These are phyloP conservation scores for Nemapogon koenigi DNA, from an alignment of 2,888 invertebrate genomes.

Conservation along the genomic window DNA sequence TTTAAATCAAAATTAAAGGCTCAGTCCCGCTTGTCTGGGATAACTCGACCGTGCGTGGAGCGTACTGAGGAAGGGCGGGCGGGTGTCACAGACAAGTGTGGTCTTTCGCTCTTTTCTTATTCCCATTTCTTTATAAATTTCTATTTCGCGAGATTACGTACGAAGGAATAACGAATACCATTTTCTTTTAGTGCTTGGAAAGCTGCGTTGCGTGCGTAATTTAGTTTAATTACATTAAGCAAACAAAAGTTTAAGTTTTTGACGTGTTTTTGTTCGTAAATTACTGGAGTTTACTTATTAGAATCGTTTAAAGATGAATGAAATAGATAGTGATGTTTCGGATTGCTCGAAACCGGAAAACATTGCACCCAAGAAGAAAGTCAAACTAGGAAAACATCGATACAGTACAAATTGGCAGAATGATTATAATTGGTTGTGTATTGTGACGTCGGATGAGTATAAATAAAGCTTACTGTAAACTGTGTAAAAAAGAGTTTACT, in stretches of 20 bases:
- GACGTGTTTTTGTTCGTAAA: slow-evolving; percentile 7
- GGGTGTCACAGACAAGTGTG: background rate
- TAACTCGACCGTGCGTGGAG: background rate
- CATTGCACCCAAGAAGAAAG: slow-evolving; percentile 1
- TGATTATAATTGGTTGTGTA: slow-evolving; percentile 9
- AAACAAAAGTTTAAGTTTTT: slow-evolving; percentile 6
- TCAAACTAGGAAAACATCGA: slow-evolving; percentile 8
- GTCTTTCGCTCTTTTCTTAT: background rate
- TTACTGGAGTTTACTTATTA: slow-evolving; percentile 9
- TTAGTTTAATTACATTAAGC: slow-evolving; percentile 4
- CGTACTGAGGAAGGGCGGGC: background rate
- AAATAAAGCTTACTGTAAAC: slow-evolving; percentile 14
- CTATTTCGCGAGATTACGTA: background rate
- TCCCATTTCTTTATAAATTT: background rate
- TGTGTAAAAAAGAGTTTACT: slow-evolving; percentile 11
- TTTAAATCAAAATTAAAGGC: background rate
- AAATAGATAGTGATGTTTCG: background rate
- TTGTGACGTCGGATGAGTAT: slow-evolving; percentile 11
- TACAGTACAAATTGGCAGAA: slow-evolving; percentile 7
- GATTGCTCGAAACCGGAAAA: slow-evolving; percentile 1
- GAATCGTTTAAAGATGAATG: slow-evolving; percentile 8
- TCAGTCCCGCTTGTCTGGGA: background rate
- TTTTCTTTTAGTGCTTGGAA: slow-evolving; percentile 5
- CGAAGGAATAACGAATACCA: slow-evolving; percentile 9
- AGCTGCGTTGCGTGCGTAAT: slow-evolving; percentile 8